Base-by-base conservation (phyloP, 2,888 invertebrate species). In the Candidula unifasciata region DNA sequence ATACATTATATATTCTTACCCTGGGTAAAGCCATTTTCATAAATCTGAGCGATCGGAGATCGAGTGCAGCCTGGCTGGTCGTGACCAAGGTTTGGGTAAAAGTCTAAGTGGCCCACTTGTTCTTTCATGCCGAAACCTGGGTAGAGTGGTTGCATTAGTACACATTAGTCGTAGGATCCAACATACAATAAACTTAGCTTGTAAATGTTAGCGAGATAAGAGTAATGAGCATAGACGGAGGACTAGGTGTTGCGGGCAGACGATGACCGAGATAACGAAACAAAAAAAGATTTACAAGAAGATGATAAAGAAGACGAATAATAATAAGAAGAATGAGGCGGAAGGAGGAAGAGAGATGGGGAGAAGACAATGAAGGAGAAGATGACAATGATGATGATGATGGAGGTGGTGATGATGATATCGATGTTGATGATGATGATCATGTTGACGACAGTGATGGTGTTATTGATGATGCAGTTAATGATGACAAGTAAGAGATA, bases 81-180 rank as follows among this genome's bases (percentile, higher is more conserved):
- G 33, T 88, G 85, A 1, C 91, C 91, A 5, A 89, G 90, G 85
- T 91, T 91, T 6, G 91, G 91, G 80, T 90, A 91, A 77, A 91
- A 91, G 77, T 91, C 91, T 10, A 89, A 82, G 78, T 91, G 87
- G 3, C 91, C 91, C n/a, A 89, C 83, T 10, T 90, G 85, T 33
- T 89, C 87, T 68, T 85, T 87, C n/a, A 88, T 89, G 18, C 91
- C 91, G 64, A 88, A 90, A 73, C 91, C 91, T 91, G 24, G n/a
- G 6, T 24, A 13, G 66, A n/a, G n/a, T 27, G 24, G n/a, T n/a
- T 27, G 24, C 10, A 44, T 44, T 6, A 10, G 44, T 44, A 44
- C 44, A 44, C 44, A 44, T 13, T 6, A 13, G 44, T 6, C 13
- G 44, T 13, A 44, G 44, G 44, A 44, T 44, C 44, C 6, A 44